Conservation (phyloP, 1,140 invertebrate species). For the Xylocopa sonorina region DNA sequence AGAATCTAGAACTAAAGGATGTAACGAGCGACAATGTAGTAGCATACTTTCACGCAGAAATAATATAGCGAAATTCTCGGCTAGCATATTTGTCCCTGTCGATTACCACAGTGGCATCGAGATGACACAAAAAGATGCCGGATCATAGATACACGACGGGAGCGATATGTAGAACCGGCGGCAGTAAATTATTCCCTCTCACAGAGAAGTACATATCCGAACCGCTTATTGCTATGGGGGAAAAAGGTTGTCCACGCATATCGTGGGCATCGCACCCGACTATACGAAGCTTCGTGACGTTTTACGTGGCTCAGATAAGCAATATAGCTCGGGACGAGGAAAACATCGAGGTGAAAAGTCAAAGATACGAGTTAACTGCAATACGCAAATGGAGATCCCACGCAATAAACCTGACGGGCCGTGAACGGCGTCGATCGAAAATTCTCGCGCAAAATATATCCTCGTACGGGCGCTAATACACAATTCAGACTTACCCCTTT, state of each 20-base stretch:
- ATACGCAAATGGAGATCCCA: conserved; percentile 59
- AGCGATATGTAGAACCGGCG: conserved; percentile 55
- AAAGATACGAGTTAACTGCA: neutral
- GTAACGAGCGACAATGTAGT: conserved; percentile 29
- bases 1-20: conserved; percentile 51
- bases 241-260: conserved; percentile 29
- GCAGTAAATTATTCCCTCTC: conserved; percentile 39
- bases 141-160: neutral
- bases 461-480: neutral
- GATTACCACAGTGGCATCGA: neutral
- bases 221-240: neutral
- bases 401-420: conserved; percentile 58
- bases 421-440: conserved; percentile 37
- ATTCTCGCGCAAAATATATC: conserved; percentile 34
- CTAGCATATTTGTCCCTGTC: neutral
- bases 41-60: conserved; percentile 42
- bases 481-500: conserved; percentile 79
- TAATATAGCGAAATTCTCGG: conserved; percentile 19
- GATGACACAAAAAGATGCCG: neutral
- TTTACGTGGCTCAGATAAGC: neutral
- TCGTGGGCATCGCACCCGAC: neutral
- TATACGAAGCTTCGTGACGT: neutral
- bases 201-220: conserved; percentile 13
- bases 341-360: neutral
- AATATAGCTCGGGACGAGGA: neutral